Evolutionary conservation across 2,888 invertebrate species (phyloP), one percentile per base, ranked within the genome.

Genomic region (Oxycera nigricornis): DNA sequence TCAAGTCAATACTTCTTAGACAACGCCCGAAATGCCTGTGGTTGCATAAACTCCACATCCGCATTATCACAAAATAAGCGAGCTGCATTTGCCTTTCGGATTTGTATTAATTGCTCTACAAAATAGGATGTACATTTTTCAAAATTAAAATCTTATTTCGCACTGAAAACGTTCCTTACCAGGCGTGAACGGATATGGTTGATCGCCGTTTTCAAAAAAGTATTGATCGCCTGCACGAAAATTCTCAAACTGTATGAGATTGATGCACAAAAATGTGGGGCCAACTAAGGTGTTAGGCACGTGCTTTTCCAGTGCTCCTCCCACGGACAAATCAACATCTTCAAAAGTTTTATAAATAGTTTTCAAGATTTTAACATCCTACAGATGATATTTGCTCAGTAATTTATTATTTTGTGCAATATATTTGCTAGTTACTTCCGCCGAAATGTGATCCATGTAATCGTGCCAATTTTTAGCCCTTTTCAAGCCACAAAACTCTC

Each of bases 311-410:
- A 95, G 82, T 0, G 94, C 90, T 0, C 92, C 96, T 0, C 92
- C 97, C 7, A 95, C 93, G 14, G 93, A 93, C 73, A 96, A 83
- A 79, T 97, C 96, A 1, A 97, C 92, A 82, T 96, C 96, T 73
- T 93, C 91, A 0, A 91, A 91, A 57, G 87, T 88, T 75, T 89
- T 90, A 84, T 94, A 94, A 0, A 93, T 81, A 0, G 85, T 81
- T 75, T 89, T 85, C 7, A 95, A 85, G 76, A 89, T 88, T 74
- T 88, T 85, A 41, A 94, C 89, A 79, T 91, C 75, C 82, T 82
- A 31, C n/a, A 65, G 41, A 41, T 65, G 14, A 39, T 28, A 30
- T 57, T 57, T 6, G 24, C 57, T 20, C 24, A 55, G 55, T 14
- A 55, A 11, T 6, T n/a, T 2, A 24, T 28, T 59, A 55, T 9